phyloP scores from a whole-genome alignment of 2,113 vertebrate genomes.

The Lepisosteus osseus region DNA sequence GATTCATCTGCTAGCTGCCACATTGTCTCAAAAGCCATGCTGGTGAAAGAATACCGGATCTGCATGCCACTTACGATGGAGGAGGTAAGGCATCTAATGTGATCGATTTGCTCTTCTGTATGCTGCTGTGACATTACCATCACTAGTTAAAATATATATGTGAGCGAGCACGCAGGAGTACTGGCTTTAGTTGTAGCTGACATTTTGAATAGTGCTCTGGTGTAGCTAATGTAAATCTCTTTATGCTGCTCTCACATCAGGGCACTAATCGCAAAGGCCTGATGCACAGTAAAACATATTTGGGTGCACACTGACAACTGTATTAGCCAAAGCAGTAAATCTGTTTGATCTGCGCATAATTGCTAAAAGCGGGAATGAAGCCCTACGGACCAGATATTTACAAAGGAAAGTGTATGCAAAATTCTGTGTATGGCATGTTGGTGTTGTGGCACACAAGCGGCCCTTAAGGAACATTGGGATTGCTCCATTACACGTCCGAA shows the following conservation, averaged over 20 bases:
- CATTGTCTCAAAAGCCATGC: slow-evolving; percentile 56
- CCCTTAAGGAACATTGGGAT: neutral
- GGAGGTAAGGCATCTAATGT: slow-evolving; percentile 64
- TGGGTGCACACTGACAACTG: no score
- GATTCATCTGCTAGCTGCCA: neutral
- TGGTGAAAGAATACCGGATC: slow-evolving; percentile 82
- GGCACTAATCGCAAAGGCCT: no score
- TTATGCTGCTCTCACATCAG: no score
- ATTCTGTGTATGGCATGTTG: neutral
- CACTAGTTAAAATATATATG: neutral
- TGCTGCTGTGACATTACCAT: neutral
- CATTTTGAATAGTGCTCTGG: no score
- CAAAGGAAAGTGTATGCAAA: no score
- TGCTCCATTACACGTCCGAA: no score
- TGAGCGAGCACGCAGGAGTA: neutral
- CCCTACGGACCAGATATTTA: no score
- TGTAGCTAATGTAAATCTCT: no score
- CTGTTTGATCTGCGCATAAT: no score
- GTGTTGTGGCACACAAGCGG: neutral
- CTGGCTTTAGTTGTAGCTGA: neutral
- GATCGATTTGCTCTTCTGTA: neutral
- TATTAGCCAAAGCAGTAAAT: no score
- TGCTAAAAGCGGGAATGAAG: no score
- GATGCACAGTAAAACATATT: no score
- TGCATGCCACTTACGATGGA: slow-evolving; percentile 81